Base-by-base conservation (phyloP, 2,113 vertebrate species). In the Bucco capensis region DNA sequence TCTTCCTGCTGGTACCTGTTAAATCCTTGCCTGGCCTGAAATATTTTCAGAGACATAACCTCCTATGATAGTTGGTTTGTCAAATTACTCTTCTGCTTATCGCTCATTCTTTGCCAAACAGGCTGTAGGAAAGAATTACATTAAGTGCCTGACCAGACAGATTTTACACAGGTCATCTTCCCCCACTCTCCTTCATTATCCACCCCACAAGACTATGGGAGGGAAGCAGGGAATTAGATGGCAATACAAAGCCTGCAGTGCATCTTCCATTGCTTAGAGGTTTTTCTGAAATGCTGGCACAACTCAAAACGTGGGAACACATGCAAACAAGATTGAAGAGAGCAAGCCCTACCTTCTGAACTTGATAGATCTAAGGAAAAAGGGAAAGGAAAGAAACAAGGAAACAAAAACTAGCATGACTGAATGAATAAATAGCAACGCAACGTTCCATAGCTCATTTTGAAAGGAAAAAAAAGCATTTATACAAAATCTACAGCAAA, bases 301-400 rank as follows among this genome's bases (percentile, higher is more conserved):
- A 86, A 54, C 23, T 73, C 21, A 5, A 3, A 30, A 42, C 1
- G 3, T 57, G 86, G 78, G 22, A 49, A 60, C 19, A 61, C 97
- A 96, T 96, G 96, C 97, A 91, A 38, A 78, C 50, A 37, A 67
- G 37, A 42, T 88, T 3, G 11, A 88, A 73, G 8, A 42, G 3
- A 86, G 51, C 74, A 72, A 86, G 71, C 97, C 98, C 95, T 99
- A 99, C 99, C 99, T 99, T 99, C 96, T 99, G 99, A 86, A 99
- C 98, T 97, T 99, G 99, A 97, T 99, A 99, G 97, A 99, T 99
- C 99, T 99, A 97, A 44, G 92, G 72, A 35, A n/a, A 88, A 62
- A 89, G 72, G 81, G 87, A 81, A 53, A 92, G 65, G 84, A 88
- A 83, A 95, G 70, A 96, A 56, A 90, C 70, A 85, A 83, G 88